Evolutionary conservation across 2,113 vertebrate species (phyloP), one percentile per base, ranked within the genome.

Genomic region (Ancistrus triradiatus): DNA sequence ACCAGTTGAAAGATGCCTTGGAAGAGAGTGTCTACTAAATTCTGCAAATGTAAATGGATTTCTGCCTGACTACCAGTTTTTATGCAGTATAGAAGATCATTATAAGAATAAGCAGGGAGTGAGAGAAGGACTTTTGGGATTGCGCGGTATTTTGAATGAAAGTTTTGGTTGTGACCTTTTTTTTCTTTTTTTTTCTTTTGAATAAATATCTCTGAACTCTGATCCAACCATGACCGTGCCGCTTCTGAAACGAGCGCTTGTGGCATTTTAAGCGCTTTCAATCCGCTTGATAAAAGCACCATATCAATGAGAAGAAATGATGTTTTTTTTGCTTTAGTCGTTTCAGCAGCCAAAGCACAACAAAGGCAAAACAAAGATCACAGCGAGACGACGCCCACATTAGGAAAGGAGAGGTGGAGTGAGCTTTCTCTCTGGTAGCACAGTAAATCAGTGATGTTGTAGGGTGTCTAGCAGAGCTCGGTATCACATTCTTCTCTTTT

Each of bases 401-500:
- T 27, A 50, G 53, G 11, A 31, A 8, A 40, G 15, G 33, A 59
- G 64, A 18, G 53, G 31, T 38, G 31, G 43, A 17, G 52, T 18
- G 52, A 13, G 17, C 21, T 28, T 24, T 33, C 44, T 63, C 14
- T 49, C 37, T 7, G 7, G 35, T 35, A 55, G 18, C 25, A 21
- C 25, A 19, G 40, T 33, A 46, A 64, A 50, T 42, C 15, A 8
- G 53, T 21, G 31, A 53, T 33, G 28, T 40, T 14, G 31, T 44
- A 19, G 27, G 11, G 18, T 8, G 13, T 1, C 27, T 46, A 53
- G 43, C 14, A 44, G 40, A 58, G 48, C 7, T 33, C 24, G 6
- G 25, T 44, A n/a, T 35, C 19, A 15, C 42, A 78, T 33, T 52
- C 46, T 50, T 18, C 47, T 40, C 46, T 59, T 61, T 40, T 27